Evolutionary conservation across 2,797 vertebrate genomes (phyloP), one percentile per base, ranked within the genome.

Genomic region (Garrulus glandarius): DNA sequence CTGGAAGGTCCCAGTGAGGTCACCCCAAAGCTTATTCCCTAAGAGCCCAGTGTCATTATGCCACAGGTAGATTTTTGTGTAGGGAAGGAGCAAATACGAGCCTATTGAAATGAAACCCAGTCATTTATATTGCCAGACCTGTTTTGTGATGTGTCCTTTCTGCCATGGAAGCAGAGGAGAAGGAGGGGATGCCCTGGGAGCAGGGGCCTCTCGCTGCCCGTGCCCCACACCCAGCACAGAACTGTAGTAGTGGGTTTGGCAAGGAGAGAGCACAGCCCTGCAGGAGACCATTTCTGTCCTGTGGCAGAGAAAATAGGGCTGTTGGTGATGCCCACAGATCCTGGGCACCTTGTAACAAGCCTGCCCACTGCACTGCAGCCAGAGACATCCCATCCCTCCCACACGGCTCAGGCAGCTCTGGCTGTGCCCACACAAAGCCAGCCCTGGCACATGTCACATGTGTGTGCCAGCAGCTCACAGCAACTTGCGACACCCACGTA

Each of bases 71-170:
- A 36, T 75, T 96, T 92, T 90, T 57, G 52, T 85, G 70, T 64
- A 61, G 91, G 87, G 77, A 61, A 89, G 76, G 82, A 89, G 75
- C 84, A 92, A 92, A 91, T 96, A 10, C 5, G 44, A 94, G 77
- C 74, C 91, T 93, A 96, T 94, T 71, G 11, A 7, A 55, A 75
- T 86, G 79, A 77, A 95, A 96, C 71, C 15, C 59, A 77, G 37
- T 84, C 6, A 84, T 82, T 84, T 83, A 17, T 89, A 29, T 63
- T 91, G 81, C 75, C 47, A 89, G 84, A 76, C 61, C 8, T 16
- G 32, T 93, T 95, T 79, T 72, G 39, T 75, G 23, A 1, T 29
- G 56, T 87, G 50, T 91, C 68, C 64, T 78, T 61, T 86, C 49
- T 79, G 84, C 89, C 65, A 5, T 49, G 59, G 87, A 88, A 84